Percentiles rank a stretch among this genome's conserved stretches.
Evolutionary conservation across 2,113 vertebrate genomes (phyloP).

Genomic region (Camelus bactrianus): DNA sequence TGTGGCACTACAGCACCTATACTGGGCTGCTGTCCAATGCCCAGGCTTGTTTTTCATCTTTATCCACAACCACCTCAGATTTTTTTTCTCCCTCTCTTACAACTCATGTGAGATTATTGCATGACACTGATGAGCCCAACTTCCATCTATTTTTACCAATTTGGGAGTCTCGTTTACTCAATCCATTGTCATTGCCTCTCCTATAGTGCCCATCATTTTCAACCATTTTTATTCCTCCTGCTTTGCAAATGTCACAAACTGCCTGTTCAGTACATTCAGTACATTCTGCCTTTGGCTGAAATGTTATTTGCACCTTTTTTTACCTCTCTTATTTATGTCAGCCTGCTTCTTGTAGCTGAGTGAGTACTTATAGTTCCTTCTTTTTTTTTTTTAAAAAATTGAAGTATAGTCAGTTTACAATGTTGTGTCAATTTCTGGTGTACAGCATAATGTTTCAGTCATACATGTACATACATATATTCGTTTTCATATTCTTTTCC

Average conservation of each 20-base stretch:
- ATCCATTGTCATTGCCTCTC: not conserved
- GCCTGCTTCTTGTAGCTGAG: not conserved
- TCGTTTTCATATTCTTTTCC: too few species aligned
- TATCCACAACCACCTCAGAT: not conserved
- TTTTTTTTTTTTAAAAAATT: not conserved
- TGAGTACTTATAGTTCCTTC: not conserved
- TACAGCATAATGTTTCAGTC: too few species aligned
- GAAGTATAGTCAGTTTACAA: too few species aligned
- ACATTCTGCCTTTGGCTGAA: slow-evolving; percentile 7
- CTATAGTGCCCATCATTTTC: not conserved
- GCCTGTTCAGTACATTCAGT: not conserved
- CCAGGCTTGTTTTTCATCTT: not conserved
- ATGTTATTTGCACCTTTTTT: not conserved
- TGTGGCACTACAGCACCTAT: not conserved
- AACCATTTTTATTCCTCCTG: not conserved
- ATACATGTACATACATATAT: too few species aligned
- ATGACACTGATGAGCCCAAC: not conserved
- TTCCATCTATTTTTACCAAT: slow-evolving; percentile 22
- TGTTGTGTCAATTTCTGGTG: too few species aligned
- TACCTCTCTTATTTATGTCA: slow-evolving; percentile 5
- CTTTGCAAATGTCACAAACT: not conserved
- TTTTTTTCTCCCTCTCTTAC: not conserved
- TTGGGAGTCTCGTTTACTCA: not conserved
- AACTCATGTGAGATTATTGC: not conserved
- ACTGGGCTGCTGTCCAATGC: not conserved